Evolutionary conservation across 2,888 invertebrate species (phyloP).

Genomic region (Chromoteleia sp.): DNA sequence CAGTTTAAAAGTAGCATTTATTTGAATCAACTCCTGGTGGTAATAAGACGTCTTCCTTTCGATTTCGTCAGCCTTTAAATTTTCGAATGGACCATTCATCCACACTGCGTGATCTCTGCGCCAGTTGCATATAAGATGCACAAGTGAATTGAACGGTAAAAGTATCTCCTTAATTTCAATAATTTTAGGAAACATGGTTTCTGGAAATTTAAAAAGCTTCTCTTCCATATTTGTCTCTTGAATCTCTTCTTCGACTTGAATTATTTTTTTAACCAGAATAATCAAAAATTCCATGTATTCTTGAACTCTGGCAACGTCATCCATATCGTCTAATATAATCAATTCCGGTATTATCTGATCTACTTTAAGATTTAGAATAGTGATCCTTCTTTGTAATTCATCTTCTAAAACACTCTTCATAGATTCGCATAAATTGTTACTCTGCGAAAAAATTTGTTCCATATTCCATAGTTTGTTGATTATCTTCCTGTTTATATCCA

Average conservation of each 20-base stretch:
- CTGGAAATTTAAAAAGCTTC: conserved; percentile 86
- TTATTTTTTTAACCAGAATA: conserved; percentile 85
- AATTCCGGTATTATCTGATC: conserved; percentile 85
- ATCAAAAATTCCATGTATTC: conserved; percentile 86
- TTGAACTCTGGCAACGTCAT: conserved; percentile 85
- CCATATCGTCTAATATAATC: conserved; percentile 86
- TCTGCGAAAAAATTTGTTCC: conserved; percentile 86
- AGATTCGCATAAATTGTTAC: conserved; percentile 86
- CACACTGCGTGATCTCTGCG: conserved; percentile 86
- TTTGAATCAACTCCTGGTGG: conserved; percentile 84
- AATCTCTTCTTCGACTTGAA: conserved; percentile 85
- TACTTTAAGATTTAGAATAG: conserved; percentile 85
- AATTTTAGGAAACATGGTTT: conserved; percentile 86
- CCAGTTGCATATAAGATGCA: conserved; percentile 86
- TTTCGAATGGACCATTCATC: conserved; percentile 87
- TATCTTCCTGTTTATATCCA: conserved; percentile 85
- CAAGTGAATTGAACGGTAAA: conserved; percentile 78
- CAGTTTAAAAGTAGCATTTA: conserved; percentile 84
- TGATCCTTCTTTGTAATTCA: conserved; percentile 85
- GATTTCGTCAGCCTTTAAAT: conserved; percentile 86
- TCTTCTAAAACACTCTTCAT: conserved; percentile 86
- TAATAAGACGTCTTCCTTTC: conserved; percentile 85
- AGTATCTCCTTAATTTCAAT: conserved; percentile 85
- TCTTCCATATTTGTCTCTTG: conserved; percentile 87
- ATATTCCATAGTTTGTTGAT: conserved; percentile 86